Evolutionary conservation across 2,888 invertebrate species (phyloP), one percentile per base, ranked within the genome.

Genomic region (Tetropium fuscum): DNA sequence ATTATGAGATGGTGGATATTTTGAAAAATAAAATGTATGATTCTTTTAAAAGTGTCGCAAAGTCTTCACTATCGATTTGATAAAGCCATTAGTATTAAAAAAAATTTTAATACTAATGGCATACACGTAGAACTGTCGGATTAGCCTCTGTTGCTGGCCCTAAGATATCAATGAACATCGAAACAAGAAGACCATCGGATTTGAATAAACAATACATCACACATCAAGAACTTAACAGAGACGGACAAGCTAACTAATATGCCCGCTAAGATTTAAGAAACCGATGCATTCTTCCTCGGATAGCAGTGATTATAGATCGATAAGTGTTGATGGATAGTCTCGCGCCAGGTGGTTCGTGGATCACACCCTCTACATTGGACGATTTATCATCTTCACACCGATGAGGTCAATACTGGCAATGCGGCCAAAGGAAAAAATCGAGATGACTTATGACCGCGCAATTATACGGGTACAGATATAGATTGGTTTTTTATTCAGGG

Each of bases 361-460:
- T 71, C 73, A 74, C 75, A 76, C 77, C 77, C 76, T 76, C 74
- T 69, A 64, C 69, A 58, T 62, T 55, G 38, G 59, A 64, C 68
- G 68, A 77, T 77, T 70, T 70, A 77, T 77, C 77, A 73, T 77
- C 73, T 75, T 77, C 75, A 73, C 74, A 69, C 75, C 66, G 72
- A 64, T 65, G 66, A 62, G 71, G 66, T 70, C 70, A 69, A 68
- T 49, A 47, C 32, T 20, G n/a, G 49, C 47, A 40, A 51, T 43
- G 13, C 8, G 19, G 20, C 30, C 25, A 6, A 7, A 11, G 18
- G 27, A 55, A 55, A 56, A 56, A 19, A 1, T 13, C 32, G 18
- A 0, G 10, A 48, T 48, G 56, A 48, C 48, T 56, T 56, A 56
- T 48, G 47, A 30, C 19, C 38, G 27, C 30, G 10, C 18, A 40